Evolutionary conservation across 2,113 vertebrate species (phyloP).

Genomic region (Dasyornis broadbenti): DNA sequence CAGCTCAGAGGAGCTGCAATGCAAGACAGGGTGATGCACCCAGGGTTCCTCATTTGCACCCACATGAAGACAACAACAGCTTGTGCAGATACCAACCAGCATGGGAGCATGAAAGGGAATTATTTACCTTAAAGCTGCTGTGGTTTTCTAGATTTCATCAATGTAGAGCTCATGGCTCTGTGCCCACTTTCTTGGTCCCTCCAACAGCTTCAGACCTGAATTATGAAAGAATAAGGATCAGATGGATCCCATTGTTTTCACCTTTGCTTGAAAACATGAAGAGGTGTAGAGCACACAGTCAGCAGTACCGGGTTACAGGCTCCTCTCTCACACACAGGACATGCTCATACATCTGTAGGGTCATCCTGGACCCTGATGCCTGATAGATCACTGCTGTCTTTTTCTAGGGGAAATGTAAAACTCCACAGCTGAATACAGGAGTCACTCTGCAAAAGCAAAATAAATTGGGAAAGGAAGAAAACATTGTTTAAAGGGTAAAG

Average conservation of each 20-base stretch:
- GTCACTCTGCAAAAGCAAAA: neutral
- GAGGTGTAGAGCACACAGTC: neutral
- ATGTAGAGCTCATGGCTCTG: neutral
- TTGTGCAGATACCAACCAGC: neutral
- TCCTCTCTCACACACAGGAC: neutral
- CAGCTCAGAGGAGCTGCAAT: neutral
- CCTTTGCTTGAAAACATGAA: neutral
- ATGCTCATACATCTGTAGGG: rapidly evolving
- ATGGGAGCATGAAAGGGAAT: neutral
- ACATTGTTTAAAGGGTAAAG: neutral
- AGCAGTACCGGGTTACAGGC: neutral
- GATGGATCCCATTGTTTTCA: neutral
- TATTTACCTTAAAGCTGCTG: neutral
- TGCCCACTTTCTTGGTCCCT: neutral
- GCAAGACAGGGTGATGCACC: neutral
- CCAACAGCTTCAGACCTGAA: neutral
- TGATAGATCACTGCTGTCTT: neutral
- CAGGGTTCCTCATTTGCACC: neutral
- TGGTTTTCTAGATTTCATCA: neutral
- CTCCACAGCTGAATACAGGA: neutral
- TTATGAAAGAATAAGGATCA: neutral
- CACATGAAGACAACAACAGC: neutral
- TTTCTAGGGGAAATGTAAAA: neutral
- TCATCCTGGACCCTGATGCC: neutral
- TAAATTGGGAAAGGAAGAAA: neutral